A percentile compares a stretch with the other conserved stretches of the same genome.
These are phyloP conservation scores for Lochmaea capreae DNA, from an alignment of 2,888 invertebrate genomes.

Conservation along the genomic window DNA sequence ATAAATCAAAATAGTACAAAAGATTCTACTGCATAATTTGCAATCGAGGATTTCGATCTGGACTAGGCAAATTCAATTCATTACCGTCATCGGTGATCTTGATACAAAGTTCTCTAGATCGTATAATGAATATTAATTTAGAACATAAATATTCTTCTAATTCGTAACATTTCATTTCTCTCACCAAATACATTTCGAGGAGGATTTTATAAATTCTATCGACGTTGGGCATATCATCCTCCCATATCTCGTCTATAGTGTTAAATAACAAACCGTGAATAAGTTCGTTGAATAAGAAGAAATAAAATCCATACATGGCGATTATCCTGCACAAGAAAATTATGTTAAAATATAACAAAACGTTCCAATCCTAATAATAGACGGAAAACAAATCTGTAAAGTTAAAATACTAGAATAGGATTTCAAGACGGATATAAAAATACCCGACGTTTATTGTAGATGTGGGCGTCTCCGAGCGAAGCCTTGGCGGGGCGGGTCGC, in stretches of 20 bases:
- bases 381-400: no score
- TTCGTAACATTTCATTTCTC: slow-evolving; percentile 69
- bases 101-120: slow-evolving; percentile 67
- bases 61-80: background rate
- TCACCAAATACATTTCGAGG: slow-evolving; percentile 63
- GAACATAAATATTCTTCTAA: slow-evolving; percentile 75
- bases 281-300: slow-evolving; percentile 69
- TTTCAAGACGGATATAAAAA: no score
- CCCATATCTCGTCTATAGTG: slow-evolving; percentile 64
- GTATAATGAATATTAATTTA: slow-evolving; percentile 73
- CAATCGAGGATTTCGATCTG: background rate
- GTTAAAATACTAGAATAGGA: no score
- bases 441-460: no score
- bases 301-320: slow-evolving; percentile 75
- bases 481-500: no score
- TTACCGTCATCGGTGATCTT: background rate
- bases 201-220: slow-evolving; percentile 56
- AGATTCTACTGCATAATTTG: background rate
- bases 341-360: background rate
- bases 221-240: slow-evolving; percentile 54
- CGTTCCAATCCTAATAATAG: background rate
- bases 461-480: no score
- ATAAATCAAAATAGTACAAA: background rate
- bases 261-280: slow-evolving; percentile 27
- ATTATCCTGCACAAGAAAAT: slow-evolving; percentile 68